Evolutionary conservation across 2,888 invertebrate species (phyloP).

Genomic region (Amorpha juglandis): DNA sequence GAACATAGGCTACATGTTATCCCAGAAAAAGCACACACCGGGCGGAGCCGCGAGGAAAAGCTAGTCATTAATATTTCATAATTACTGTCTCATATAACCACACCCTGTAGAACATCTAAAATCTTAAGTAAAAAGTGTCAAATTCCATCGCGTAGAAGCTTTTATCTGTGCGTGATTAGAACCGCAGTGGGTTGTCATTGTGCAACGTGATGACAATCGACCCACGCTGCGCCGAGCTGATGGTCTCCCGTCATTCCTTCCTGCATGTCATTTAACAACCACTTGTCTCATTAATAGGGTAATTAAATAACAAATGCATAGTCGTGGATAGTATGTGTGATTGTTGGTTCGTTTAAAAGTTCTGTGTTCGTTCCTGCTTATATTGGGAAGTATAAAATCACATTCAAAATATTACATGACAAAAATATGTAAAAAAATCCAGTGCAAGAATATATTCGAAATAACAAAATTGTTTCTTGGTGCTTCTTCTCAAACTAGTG

Average conservation of each 20-base stretch:
- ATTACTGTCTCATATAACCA: neutral
- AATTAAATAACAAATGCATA: neutral
- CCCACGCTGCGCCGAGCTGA: slow-evolving; percentile 40
- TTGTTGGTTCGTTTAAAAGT: neutral
- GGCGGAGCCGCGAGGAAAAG: too few relatives aligned
- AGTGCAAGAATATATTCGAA: too few relatives aligned
- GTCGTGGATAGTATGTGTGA: neutral
- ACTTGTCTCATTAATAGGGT: slow-evolving; percentile 10
- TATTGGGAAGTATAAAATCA: neutral
- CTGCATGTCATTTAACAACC: slow-evolving; percentile 6
- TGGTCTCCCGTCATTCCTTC: neutral
- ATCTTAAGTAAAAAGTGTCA: slow-evolving; percentile 46
- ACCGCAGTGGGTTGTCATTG: slow-evolving; percentile 49
- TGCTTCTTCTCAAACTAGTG: too few relatives aligned
- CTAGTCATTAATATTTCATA: too few relatives aligned
- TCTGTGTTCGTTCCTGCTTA: neutral
- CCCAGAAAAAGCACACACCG: too few relatives aligned
- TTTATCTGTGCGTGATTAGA: slow-evolving; percentile 58
- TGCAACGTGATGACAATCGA: slow-evolving; percentile 44
- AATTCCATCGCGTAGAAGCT: slow-evolving; percentile 55
- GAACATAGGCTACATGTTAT: too few relatives aligned
- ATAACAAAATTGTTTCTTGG: too few relatives aligned
- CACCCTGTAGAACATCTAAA: slow-evolving; percentile 45
- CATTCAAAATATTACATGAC: too few relatives aligned
- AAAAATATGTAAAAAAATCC: too few relatives aligned